A percentile compares a stretch with the other conserved stretches of the same genome.
These are phyloP conservation scores for Pandemis cinnamomeana DNA, from an alignment of 2,888 invertebrate species.

Conservation along the genomic window DNA sequence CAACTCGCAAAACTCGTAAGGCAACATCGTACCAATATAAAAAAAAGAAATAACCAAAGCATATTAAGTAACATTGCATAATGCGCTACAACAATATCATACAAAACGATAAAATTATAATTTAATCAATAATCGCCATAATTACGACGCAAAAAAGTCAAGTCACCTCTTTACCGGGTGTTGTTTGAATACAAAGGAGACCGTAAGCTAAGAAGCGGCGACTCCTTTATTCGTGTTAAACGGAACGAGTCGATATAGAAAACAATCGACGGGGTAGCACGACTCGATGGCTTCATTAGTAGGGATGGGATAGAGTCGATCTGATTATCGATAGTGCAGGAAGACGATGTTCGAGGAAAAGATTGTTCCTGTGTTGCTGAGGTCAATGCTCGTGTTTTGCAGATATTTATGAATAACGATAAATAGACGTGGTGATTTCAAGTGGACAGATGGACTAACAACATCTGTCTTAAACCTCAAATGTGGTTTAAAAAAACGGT, in stretches of 20 bases:
- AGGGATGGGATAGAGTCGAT: conserved; percentile 51
- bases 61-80: conserved; percentile 35
- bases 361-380: background rate
- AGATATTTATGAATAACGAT: background rate
- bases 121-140: conserved; percentile 67
- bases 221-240: conserved; percentile 80
- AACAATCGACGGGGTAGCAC: conserved; percentile 83
- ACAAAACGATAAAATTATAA: conserved; percentile 50
- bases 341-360: background rate
- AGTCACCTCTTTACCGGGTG: conserved; percentile 52
- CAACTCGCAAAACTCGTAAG: conserved; percentile 2
- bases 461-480: too few relatives aligned
- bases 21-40: background rate
- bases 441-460: too few relatives aligned
- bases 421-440: too few relatives aligned
- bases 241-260: conserved; percentile 81
- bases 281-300: conserved; percentile 57
- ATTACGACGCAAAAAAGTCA: conserved; percentile 70
- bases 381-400: background rate
- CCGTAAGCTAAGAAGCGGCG: conserved; percentile 71
- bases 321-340: conserved; percentile 49
- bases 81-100: conserved; percentile 22
- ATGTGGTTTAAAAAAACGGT: too few relatives aligned
- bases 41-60: conserved; percentile 11
- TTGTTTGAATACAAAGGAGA: conserved; percentile 68